phyloP scores from a whole-genome alignment of 1,140 invertebrate species.

The Helicorthomorpha holstii region DNA sequence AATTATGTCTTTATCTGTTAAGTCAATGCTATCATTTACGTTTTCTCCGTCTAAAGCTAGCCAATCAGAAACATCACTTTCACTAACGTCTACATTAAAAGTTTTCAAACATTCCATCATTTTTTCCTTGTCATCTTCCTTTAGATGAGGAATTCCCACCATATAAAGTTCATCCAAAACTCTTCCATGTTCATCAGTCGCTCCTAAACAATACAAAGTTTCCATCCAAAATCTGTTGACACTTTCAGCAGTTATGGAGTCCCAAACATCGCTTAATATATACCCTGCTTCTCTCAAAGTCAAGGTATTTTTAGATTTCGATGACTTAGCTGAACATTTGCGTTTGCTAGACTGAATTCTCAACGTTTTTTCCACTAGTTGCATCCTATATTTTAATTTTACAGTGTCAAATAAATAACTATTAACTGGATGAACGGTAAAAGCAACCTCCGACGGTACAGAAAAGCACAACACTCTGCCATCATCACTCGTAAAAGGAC shows the following conservation, averaged over 20 bases:
- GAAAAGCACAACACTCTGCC: neutral
- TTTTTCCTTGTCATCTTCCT: too few species aligned
- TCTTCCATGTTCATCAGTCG: neutral
- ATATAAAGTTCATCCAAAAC: neutral
- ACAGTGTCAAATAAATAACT: neutral
- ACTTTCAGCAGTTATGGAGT: neutral
- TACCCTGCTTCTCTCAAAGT: neutral
- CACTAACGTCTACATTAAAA: neutral
- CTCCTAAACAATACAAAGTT: neutral
- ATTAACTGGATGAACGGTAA: neutral
- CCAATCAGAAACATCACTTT: neutral
- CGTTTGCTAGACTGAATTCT: neutral
- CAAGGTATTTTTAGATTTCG: neutral
- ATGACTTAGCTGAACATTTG: neutral
- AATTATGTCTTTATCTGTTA: neutral
- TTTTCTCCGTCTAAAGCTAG: neutral
- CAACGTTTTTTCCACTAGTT: neutral
- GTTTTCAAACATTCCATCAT: too few species aligned
- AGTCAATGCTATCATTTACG: neutral
- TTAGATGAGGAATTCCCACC: too few species aligned
- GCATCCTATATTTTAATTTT: neutral
- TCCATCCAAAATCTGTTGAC: neutral
- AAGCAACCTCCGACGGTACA: neutral
- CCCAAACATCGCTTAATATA: neutral
- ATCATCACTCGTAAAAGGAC: neutral